Conservation (phyloP, 2,888 invertebrate genomes). For the Atherix ibis region DNA sequence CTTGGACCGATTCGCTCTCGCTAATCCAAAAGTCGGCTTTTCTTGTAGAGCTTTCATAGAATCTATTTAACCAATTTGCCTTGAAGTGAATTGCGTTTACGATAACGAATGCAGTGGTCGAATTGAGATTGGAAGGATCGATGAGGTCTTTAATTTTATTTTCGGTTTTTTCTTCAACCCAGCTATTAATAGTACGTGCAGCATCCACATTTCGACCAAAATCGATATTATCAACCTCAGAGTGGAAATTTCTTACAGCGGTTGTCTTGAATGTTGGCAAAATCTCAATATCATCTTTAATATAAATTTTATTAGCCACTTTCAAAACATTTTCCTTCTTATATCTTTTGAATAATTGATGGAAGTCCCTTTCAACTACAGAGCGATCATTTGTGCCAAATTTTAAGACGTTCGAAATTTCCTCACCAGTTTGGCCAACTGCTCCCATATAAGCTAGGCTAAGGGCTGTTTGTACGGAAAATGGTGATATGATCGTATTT, state of each 20-base stretch:
- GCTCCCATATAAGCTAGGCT: conserved; percentile 60
- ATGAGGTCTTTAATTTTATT: conserved; percentile 67
- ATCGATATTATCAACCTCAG: conserved; percentile 45
- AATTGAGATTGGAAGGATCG: conserved; percentile 36
- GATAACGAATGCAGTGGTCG: conserved; percentile 49
- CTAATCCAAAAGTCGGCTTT: conserved; percentile 47
- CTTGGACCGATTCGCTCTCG: conserved; percentile 30
- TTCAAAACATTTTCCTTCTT: conserved; percentile 24
- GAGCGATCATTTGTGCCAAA: conserved; percentile 27
- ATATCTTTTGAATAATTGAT: conserved; percentile 15
- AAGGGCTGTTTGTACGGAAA: conserved; percentile 55
- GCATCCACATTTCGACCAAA: conserved; percentile 38
- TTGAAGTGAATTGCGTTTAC: conserved; percentile 81
- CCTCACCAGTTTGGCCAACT: conserved; percentile 41
- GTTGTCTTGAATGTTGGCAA: conserved; percentile 39
- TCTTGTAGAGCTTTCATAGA: conserved; percentile 40
- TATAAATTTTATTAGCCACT: conserved; percentile 58
- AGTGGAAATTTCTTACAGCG: conserved; percentile 44
- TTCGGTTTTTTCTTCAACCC: conserved; percentile 80
- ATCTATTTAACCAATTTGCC: conserved; percentile 55
- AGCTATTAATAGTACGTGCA: conserved; percentile 44
- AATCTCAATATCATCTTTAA: conserved; percentile 39
- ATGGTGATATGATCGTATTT: conserved; percentile 57
- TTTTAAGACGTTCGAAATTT: conserved; percentile 41
- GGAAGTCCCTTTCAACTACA: conserved; percentile 18